Conservation (phyloP, 2,797 vertebrate species). For the Lutjanus campechanus region DNA sequence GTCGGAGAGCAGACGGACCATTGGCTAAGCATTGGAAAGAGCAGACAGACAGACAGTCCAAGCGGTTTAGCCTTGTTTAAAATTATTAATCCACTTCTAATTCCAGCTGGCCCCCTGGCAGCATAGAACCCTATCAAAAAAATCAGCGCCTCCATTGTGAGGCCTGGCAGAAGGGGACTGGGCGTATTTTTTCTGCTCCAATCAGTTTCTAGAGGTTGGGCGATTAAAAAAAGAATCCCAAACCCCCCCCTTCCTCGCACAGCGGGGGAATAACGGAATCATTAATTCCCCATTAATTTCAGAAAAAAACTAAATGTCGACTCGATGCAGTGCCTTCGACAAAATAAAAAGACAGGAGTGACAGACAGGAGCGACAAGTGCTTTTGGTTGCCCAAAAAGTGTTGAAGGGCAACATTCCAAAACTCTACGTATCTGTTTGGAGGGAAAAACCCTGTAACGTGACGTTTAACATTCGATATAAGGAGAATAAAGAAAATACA, state of each 20-base stretch:
- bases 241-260: constrained; percentile 64
- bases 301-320: constrained; percentile 62
- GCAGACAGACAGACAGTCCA: constrained; percentile 85
- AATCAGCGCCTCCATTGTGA: constrained; percentile 84
- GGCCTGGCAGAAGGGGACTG: constrained; percentile 82
- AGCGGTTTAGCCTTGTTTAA: constrained; percentile 89
- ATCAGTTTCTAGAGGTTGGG: constrained; percentile 82
- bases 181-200: constrained; percentile 82
- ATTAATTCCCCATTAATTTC: constrained; percentile 86
- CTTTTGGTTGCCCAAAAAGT: constrained; percentile 48
- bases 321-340: constrained; percentile 56
- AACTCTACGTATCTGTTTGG: constrained; percentile 29
- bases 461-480: constrained; percentile 22
- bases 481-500: background rate
- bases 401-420: constrained; percentile 51
- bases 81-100: constrained; percentile 89
- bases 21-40: constrained; percentile 83
- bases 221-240: constrained; percentile 80
- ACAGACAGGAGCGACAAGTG: constrained; percentile 76
- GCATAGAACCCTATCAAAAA: constrained; percentile 83
- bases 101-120: constrained; percentile 85
- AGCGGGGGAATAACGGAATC: constrained; percentile 83
- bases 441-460: background rate
- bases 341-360: constrained; percentile 59
- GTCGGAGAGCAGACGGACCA: constrained; percentile 79